Percentiles rank a stretch among this genome's conserved stretches.
phyloP scores from a whole-genome alignment of 2,888 invertebrate species.

The Drosophila engyochracea region DNA sequence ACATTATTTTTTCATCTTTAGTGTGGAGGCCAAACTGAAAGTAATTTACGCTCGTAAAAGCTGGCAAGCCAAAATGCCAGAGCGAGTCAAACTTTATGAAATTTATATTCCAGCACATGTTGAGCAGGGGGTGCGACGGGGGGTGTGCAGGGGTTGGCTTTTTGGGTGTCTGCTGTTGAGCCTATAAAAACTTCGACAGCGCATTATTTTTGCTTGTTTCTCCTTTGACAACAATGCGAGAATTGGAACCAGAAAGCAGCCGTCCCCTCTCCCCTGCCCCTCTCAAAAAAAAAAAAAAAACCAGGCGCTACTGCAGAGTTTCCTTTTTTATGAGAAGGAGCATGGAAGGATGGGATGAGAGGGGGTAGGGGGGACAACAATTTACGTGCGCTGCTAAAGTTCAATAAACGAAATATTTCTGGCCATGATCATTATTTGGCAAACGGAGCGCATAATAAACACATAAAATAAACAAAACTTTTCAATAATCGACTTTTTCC shows the following conservation, averaged over 20 bases:
- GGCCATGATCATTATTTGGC: conserved; percentile 84
- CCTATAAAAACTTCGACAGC: conserved; percentile 80
- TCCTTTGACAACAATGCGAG: conserved; percentile 78
- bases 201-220: conserved; percentile 80
- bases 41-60: conserved; percentile 83
- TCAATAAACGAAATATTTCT: conserved; percentile 83
- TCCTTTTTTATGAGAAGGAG: conserved; percentile 10
- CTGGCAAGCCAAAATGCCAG: conserved; percentile 67
- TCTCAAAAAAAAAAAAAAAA: neutral
- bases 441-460: conserved; percentile 84
- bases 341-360: neutral
- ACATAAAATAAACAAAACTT: conserved; percentile 82
- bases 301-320: conserved; percentile 17
- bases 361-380: conserved; percentile 40
- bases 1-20: conserved; percentile 84
- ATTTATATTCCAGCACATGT: conserved; percentile 74
- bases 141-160: conserved; percentile 1
- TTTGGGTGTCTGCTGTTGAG: conserved; percentile 71
- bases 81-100: conserved; percentile 76
- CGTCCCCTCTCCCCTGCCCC: neutral
- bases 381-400: conserved; percentile 81
- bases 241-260: conserved; percentile 40
- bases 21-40: conserved; percentile 81
- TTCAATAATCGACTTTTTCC: conserved; percentile 80
- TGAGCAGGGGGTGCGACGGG: conserved; percentile 12